Evolutionary conservation across 2,797 vertebrate species (phyloP), one percentile per base, ranked within the genome.

Genomic region (Pipistrellus nathusii): DNA sequence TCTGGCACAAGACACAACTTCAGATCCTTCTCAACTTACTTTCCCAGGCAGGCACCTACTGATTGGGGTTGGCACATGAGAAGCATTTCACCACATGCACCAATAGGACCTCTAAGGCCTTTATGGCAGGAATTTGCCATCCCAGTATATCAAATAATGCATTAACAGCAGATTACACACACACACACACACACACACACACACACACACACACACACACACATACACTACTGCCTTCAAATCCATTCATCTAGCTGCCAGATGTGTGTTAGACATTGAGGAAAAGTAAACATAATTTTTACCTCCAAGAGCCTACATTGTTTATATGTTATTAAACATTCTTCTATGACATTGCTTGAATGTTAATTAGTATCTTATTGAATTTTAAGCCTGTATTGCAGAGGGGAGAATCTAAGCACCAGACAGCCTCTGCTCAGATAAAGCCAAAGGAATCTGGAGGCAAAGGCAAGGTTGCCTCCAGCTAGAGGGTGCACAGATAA

Each of bases 201-300:
- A 44, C 44, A 44, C 44, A 44, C 41, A 44, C 41, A 44, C 41
- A 44, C 41, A 44, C 41, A 44, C 44, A 44, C 44, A 44, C 44
- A 80, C 23, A 44, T 6, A 46, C 25, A 66, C 35, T 17, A 78
- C 27, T 46, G 25, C 41, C 64, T 88, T 85, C 51, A 55, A 25
- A 51, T 66, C 64, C 51, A 66, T 73, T 75, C 27, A 55, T 62
- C 44, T 46, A 41, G 2, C 83, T 83, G 21, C 3, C 53, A 64
- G 66, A 64, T 25, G 25, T 62, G 14, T 57, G 64, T 89, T 69
- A 57, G 53, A 75, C 11, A 38, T 2, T 69, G 62, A 62, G 13
- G 7, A n/a, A 91, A 88, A 92, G 18, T 15, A 2, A 14, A 32
- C 53, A 68, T 92, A 84, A 68, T 64, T 93, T 21, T 85, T 82